Base-by-base conservation (phyloP, 2,888 invertebrate genomes). In the Metellina segmentata region DNA sequence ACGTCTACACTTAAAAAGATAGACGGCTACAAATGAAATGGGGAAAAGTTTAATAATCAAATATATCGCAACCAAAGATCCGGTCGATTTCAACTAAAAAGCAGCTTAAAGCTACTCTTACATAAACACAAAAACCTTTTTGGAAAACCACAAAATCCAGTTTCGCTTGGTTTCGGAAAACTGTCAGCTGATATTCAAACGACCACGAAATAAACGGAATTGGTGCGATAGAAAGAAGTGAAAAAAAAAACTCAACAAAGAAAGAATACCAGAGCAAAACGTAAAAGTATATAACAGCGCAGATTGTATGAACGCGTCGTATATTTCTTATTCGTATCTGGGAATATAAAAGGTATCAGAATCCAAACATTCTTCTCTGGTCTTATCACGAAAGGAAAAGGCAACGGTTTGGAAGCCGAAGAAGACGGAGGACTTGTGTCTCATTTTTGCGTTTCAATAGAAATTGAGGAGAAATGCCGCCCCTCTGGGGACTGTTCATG, bases 391-490 rank as follows among this genome's bases (percentile, higher is more conserved):
- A 9, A 16, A 51, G 20, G 74, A 6, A 53, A 74, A 74, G 69
- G 88, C 34, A 79, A 71, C 87, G 53, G 53, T 72, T 51, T 52
- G 71, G 71, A 72, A 75, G 85, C 69, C 69, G 75, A 85, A 74
- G 72, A 83, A 87, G 81, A 88, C 88, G 81, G 61, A 75, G 51
- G 72, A 81, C 71, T 81, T 88, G 88, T n/a, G 81, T 81, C 88
- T 88, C 88, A 81, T 88, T 88, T 88, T 75, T 81, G 74, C 61
- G 81, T 88, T 81, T 81, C 88, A 88, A 88, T 81, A 88, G 88
- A 74, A 75, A 85, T 11, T 74, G 52, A 74, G 83, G 72, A 72
- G 72, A 72, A 19, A n/a, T 72, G 20, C 72, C 34, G 13, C n/a
- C 20, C 9, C 13, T 6, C 13, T 2, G 34, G 49, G 48, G 48